Base-by-base conservation (phyloP, 1,140 invertebrate species). In the Halictus rubicundus region DNA sequence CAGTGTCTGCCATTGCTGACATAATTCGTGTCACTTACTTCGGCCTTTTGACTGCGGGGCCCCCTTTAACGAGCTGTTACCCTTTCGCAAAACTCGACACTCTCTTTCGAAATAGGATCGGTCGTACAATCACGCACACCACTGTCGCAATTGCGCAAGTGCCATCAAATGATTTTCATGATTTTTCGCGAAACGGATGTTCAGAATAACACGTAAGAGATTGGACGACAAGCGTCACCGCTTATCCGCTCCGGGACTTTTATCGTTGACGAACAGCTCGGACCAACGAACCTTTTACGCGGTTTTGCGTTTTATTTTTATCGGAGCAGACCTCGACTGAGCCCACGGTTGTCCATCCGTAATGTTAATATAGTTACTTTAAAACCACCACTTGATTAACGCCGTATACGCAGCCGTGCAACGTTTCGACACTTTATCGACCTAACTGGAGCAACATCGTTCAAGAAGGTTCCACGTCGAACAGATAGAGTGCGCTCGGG, bases 171-270 rank as follows among this genome's bases (percentile, higher is more conserved):
- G 70, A 86, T 80, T 87, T 77, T 86, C 76, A 68, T 69, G 68
- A 86, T 87, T 77, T 84, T 65, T 65, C 52, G 27, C 76, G 72
- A 86, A 86, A 82, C 82, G 86, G 86, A 87, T 86, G 84, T 86
- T 78, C 80, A 75, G 69, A 85, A 83, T 66, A 87, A 85, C 85
- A 88, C 87, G 87, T 88, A 88, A 87, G 82, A 65, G 68, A 76
- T 78, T 82, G 60, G 42, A 81, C 76, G n/a, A 39, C 19, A 21
- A 39, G 8, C 8, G 27, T 66, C 12, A 25, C 16, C 19, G 25
- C 14, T 78, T 72, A 72, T 23, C 6, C 42, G 42, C 23, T 14
- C 25, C 3, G 12, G 8, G 71, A 57, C 32, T 23, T n/a, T 12
- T 78, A 65, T 57, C 23, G 6, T 7, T 64, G 21, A 65, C 39